Percentiles rank a stretch among this genome's conserved stretches.
Evolutionary conservation across 92 coral and sea anemone genomes (phyloP).

Genomic region (Heteractis magnifica): DNA sequence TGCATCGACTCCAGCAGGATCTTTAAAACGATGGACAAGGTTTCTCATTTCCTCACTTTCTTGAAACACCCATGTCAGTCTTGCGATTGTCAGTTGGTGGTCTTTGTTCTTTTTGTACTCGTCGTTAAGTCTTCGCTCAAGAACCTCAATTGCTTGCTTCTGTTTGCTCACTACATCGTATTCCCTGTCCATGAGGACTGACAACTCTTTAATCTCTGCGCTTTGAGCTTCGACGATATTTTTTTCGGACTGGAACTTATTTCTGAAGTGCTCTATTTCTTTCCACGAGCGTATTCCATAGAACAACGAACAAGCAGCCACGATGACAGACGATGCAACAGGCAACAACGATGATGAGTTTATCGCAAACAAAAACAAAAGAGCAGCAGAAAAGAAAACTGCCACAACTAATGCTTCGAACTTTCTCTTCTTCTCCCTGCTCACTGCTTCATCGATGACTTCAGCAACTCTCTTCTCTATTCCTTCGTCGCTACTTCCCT

Average conservation of each 20-base stretch:
- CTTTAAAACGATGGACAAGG: slow-evolving; percentile 31
- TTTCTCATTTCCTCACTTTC: slow-evolving; percentile 49
- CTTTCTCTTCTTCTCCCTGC: slow-evolving; percentile 23
- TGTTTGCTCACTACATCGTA: slow-evolving; percentile 65
- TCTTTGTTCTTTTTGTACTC: slow-evolving; percentile 65
- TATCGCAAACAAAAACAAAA: slow-evolving; percentile 24
- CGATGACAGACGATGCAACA: slow-evolving; percentile 16
- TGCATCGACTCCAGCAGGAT: slow-evolving; percentile 14
- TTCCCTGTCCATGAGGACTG: slow-evolving; percentile 59
- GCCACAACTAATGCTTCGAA: slow-evolving; percentile 17
- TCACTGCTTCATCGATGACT: slow-evolving; percentile 21
- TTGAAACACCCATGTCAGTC: slow-evolving; percentile 37
- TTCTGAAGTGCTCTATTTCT: slow-evolving; percentile 27
- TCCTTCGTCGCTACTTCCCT: neutral
- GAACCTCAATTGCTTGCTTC: slow-evolving; percentile 62
- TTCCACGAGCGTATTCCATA: slow-evolving; percentile 36
- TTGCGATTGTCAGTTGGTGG: slow-evolving; percentile 43
- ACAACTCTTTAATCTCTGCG: slow-evolving; percentile 61
- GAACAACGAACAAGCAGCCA: slow-evolving; percentile 37
- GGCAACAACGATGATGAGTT: slow-evolving; percentile 30
- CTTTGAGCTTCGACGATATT: slow-evolving; percentile 39
- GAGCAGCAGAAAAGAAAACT: slow-evolving; percentile 15
- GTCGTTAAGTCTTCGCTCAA: slow-evolving; percentile 61
- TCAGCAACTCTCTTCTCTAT: slow-evolving; percentile 24
- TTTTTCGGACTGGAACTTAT: slow-evolving; percentile 33